Evolutionary conservation across 2,113 vertebrate genomes (phyloP).

Genomic region (Ciconia stormi): DNA sequence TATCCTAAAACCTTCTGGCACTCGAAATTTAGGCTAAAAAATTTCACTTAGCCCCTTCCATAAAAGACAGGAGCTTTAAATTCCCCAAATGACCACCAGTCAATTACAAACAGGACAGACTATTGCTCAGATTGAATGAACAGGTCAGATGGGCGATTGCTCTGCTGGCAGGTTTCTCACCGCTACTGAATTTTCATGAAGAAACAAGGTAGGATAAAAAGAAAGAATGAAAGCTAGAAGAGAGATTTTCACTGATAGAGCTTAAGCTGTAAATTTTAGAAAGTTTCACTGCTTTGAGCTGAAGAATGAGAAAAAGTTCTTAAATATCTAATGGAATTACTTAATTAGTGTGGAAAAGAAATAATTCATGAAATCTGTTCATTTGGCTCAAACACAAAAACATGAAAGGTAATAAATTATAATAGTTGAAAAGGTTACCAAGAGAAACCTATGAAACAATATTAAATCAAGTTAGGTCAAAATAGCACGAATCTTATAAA

Average conservation of each 20-base stretch:
- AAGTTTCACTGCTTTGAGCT: not conserved
- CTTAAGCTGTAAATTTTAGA: not conserved
- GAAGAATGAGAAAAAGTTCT: not conserved
- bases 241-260: not conserved
- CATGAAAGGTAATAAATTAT: constrained; percentile 2
- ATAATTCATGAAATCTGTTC: not conserved
- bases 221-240: too few species aligned
- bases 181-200: not conserved
- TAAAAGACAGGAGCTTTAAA: not conserved
- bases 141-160: not conserved
- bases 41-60: not conserved
- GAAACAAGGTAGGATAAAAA: not conserved
- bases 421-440: not conserved
- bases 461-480: not conserved
- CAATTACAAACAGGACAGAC: not conserved
- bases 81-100: not conserved
- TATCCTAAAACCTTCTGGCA: not conserved
- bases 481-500: not conserved
- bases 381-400: not conserved
- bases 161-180: not conserved
- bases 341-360: not conserved
- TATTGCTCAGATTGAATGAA: not conserved
- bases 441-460: not conserved
- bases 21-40: not conserved
- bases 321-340: not conserved